These are phyloP conservation scores for Cyclophora albipunctata DNA, from an alignment of 2,888 invertebrate genomes.

Conservation along the genomic window DNA sequence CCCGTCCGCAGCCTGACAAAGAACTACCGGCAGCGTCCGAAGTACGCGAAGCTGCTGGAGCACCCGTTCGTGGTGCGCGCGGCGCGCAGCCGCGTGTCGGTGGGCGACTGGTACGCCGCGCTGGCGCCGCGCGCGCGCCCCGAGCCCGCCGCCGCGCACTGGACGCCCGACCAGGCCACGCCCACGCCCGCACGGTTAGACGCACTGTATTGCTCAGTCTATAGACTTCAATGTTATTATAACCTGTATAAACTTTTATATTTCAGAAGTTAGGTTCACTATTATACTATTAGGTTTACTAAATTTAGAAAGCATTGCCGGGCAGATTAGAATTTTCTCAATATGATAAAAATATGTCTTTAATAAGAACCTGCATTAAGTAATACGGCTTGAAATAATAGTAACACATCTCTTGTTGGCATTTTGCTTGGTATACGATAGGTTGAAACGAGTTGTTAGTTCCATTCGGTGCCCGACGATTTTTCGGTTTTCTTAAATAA, in stretches of 20 bases:
- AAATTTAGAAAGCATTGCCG: no score
- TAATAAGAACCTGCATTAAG: neutral
- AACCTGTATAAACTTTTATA: no score
- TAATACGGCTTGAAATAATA: neutral
- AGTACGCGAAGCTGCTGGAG: slow-evolving; percentile 92
- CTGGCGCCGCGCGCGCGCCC: slow-evolving; percentile 26
- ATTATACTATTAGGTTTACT: no score
- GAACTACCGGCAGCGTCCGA: slow-evolving; percentile 94
- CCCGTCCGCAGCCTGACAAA: slow-evolving; percentile 85
- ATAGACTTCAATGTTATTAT: no score
- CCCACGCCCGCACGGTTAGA: slow-evolving; percentile 56
- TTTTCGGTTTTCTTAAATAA: neutral
- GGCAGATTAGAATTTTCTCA: no score
- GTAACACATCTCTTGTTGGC: neutral
- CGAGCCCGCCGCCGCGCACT: slow-evolving; percentile 36
- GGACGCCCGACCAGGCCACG: slow-evolving; percentile 59
- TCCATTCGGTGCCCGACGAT: neutral
- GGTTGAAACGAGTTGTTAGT: neutral
- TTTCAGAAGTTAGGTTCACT: neutral
- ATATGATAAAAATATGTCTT: no score
- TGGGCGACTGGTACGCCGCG: slow-evolving; percentile 88
- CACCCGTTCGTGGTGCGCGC: slow-evolving; percentile 91
- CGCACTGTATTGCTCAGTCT: no score
- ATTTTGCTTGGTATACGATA: neutral
- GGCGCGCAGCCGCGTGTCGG: slow-evolving; percentile 80